Conservation (phyloP, 1,140 invertebrate species). For the Rhagoletis pomonella region DNA sequence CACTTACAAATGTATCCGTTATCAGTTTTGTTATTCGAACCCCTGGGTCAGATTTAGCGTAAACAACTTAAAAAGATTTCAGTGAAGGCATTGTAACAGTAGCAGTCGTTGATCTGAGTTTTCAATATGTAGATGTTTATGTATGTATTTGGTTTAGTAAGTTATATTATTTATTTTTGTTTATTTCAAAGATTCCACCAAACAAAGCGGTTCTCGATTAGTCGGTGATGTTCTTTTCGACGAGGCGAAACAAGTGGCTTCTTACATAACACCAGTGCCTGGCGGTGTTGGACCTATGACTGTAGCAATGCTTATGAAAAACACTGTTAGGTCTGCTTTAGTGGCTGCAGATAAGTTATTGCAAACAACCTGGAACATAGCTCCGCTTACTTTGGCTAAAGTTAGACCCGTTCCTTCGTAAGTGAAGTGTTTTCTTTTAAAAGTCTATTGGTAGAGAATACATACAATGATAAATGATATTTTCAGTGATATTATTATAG, state of each 20-base stretch:
- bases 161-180: background rate
- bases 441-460: background rate
- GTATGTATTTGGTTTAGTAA: no score
- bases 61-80: background rate
- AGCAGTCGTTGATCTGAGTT: background rate
- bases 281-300: slow-evolving; percentile 99
- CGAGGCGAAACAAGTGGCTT: slow-evolving; percentile 86
- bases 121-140: background rate
- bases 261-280: slow-evolving; percentile 96
- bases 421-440: background rate
- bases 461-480: slow-evolving; percentile 21
- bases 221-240: slow-evolving; percentile 96
- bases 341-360: slow-evolving; percentile 77
- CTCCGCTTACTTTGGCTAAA: slow-evolving; percentile 78
- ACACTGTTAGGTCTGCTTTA: slow-evolving; percentile 91
- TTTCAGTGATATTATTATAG: slow-evolving; percentile 90
- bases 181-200: slow-evolving; percentile 82
- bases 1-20: background rate
- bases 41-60: background rate
- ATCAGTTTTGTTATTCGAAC: background rate
- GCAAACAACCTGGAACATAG: slow-evolving; percentile 80
- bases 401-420: slow-evolving; percentile 84
- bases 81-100: background rate
- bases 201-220: slow-evolving; percentile 87
- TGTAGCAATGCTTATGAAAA: slow-evolving; percentile 97